Conservation (phyloP, 1,140 invertebrate species). For the Neodiprion pinetum region DNA sequence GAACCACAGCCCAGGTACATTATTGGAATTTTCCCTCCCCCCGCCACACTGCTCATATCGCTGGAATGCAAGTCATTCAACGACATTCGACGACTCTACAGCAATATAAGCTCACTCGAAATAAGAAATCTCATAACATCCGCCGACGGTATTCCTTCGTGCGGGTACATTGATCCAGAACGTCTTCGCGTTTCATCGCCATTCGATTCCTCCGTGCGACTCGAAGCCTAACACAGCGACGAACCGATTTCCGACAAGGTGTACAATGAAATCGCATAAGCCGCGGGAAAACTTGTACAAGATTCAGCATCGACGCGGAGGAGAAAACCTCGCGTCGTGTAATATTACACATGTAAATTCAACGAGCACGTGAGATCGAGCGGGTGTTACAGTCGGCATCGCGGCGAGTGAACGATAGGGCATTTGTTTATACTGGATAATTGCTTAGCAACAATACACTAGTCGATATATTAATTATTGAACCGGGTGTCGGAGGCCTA, state of each 20-base stretch:
- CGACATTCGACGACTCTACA: constrained; percentile 35
- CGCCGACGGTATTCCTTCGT: too few species aligned
- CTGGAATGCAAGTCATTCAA: constrained; percentile 50
- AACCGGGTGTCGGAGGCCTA: constrained; percentile 33
- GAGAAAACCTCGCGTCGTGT: too few species aligned
- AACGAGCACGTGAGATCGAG: neutral
- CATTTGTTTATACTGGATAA: constrained; percentile 28
- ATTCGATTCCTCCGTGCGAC: too few species aligned
- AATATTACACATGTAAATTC: neutral
- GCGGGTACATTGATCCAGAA: too few species aligned
- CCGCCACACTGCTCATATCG: constrained; percentile 39
- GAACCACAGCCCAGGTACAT: constrained; percentile 42
- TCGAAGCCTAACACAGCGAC: too few species aligned
- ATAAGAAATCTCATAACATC: too few species aligned
- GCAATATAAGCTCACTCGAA: neutral
- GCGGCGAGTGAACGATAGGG: neutral
- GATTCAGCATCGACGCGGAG: too few species aligned
- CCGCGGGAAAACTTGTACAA: too few species aligned
- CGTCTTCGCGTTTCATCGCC: too few species aligned
- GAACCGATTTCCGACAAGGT: too few species aligned
- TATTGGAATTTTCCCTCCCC: constrained; percentile 48
- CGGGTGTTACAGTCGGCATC: neutral
- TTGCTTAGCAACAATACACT: constrained; percentile 46
- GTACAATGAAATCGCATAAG: too few species aligned
- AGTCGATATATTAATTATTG: constrained; percentile 58